Evolutionary conservation across 2,797 vertebrate species (phyloP), one percentile per base, ranked within the genome.

Genomic region (Chelmon rostratus): DNA sequence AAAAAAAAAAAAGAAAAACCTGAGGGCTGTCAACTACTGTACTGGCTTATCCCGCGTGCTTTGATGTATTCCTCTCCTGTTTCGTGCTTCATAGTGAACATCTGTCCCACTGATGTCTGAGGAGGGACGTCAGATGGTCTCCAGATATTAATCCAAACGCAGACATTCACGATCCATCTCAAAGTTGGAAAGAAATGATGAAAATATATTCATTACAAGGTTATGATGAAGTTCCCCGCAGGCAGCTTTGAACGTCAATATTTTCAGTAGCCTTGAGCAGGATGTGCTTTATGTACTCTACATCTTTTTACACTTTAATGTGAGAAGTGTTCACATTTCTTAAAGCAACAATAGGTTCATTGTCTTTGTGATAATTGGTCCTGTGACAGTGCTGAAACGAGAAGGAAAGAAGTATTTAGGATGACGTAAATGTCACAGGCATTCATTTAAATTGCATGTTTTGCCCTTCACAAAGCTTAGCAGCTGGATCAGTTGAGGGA

Each of bases 231-330:
- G 84, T 79, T 84, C 88, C 92, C 89, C 49, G 79, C 86, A 86
- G 92, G 89, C 88, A 78, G 88, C 89, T 86, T 21, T 69, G 82
- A 93, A 88, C 54, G 8, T 86, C 82, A 44, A 77, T 82, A 71
- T 88, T 84, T 88, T 89, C 73, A 79, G 79, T 68, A 86, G 88
- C 89, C 91, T 90, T 85, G 87, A 88, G 88, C 87, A 72, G 86
- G 81, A 89, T 85, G 85, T 91, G 85, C 89, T 90, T 89, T 78
- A 84, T 79, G 58, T 92, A 90, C 86, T 92, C 83, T 91, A 92
- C 91, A 92, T 91, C 63, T 92, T 92, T 92, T 89, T 86, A 92
- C 86, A 92, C 91, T 92, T 87, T 83, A 85, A 89, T 86, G 85
- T 83, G 79, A 86, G 84, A 88, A 87, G 85, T 89, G 85, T 91